These are phyloP conservation scores for Cyprinodon variegatus DNA, from an alignment of 2,113 vertebrate genomes.

Conservation along the genomic window DNA sequence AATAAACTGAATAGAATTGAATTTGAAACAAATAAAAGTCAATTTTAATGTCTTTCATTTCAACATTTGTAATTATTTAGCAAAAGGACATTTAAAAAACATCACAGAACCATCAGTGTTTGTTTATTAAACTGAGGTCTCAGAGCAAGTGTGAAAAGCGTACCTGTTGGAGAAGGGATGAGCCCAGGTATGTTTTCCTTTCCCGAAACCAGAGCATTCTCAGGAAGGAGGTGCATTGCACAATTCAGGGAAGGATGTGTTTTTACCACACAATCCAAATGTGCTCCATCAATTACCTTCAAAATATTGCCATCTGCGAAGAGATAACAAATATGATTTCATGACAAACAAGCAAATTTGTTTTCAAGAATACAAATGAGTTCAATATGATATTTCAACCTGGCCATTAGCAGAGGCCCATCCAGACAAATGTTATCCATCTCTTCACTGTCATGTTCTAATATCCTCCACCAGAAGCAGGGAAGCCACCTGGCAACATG, in stretches of 20 bases:
- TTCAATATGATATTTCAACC: slow-evolving; percentile 9
- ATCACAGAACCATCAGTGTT: neutral
- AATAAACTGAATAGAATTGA: no score
- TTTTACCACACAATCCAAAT: slow-evolving; percentile 82
- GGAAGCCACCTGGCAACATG: slow-evolving; percentile 41
- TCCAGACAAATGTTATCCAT: slow-evolving; percentile 32
- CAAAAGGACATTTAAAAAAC: neutral
- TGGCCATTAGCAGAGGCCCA: slow-evolving; percentile 5
- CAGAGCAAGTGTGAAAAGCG: neutral
- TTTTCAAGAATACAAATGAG: slow-evolving; percentile 19
- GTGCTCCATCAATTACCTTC: slow-evolving; percentile 80
- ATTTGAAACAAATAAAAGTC: neutral
- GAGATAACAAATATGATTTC: slow-evolving; percentile 34
- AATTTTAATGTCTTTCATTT: neutral
- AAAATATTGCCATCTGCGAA: slow-evolving; percentile 83
- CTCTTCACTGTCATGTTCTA: slow-evolving; percentile 22
- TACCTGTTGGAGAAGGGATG: slow-evolving; percentile 66
- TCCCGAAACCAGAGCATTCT: slow-evolving; percentile 86
- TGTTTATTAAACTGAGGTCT: neutral
- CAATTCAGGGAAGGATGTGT: slow-evolving; percentile 78
- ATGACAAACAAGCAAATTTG: slow-evolving; percentile 21
- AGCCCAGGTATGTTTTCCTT: slow-evolving; percentile 85
- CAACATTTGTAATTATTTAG: neutral
- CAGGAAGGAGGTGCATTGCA: slow-evolving; percentile 84
- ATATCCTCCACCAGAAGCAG: slow-evolving; percentile 44